Evolutionary conservation across 2,797 vertebrate genomes (phyloP).

Genomic region (Enteromius unitaeniatus): DNA sequence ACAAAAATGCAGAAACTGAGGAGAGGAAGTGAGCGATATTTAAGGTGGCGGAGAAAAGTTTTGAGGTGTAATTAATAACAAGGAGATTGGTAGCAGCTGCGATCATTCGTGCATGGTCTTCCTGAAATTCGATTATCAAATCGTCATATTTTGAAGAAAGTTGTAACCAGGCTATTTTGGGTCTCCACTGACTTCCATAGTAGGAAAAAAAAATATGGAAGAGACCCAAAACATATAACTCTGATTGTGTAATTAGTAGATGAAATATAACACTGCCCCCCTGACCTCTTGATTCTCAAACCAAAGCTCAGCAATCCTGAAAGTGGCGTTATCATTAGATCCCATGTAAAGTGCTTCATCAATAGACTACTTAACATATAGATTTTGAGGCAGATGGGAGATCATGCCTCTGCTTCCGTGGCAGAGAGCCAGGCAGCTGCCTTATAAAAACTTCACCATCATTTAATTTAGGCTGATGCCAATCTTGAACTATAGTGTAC

Average conservation of each 20-base stretch:
- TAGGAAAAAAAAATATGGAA: too few relatives aligned
- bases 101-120: too few relatives aligned
- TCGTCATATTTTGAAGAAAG: too few relatives aligned
- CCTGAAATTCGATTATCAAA: too few relatives aligned
- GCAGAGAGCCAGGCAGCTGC: slow-evolving; percentile 29
- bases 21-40: too few relatives aligned
- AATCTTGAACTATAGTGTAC: neutral
- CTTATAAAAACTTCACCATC: neutral
- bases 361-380: slow-evolving; percentile 45
- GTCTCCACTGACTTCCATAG: too few relatives aligned
- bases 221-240: neutral
- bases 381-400: slow-evolving; percentile 13
- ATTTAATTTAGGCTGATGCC: slow-evolving; percentile 19
- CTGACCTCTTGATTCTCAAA: neutral
- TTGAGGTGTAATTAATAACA: too few relatives aligned
- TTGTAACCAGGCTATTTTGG: too few relatives aligned
- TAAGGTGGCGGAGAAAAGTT: too few relatives aligned
- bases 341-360: slow-evolving; percentile 37
- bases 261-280: neutral
- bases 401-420: neutral
- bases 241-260: neutral
- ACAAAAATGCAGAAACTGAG: too few relatives aligned
- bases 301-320: slow-evolving; percentile 20
- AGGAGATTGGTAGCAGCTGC: too few relatives aligned
- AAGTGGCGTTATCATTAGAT: slow-evolving; percentile 32